A percentile compares a stretch with the other conserved stretches of the same genome.
Conservation (phyloP, 2,888 invertebrate species). For the Tipula helvola region DNA sequence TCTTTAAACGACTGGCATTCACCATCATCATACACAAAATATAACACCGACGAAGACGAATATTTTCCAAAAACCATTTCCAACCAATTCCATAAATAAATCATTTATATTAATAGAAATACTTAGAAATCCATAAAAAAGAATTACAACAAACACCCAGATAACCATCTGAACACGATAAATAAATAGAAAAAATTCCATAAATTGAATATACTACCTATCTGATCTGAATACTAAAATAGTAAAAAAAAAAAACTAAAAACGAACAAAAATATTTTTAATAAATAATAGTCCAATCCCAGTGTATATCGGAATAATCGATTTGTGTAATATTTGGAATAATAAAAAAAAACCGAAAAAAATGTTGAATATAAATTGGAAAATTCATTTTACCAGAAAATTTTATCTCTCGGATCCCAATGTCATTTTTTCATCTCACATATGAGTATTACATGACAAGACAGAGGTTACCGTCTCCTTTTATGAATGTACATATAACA, state of each 20-base stretch:
- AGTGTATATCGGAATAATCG: neutral
- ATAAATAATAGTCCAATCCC: neutral
- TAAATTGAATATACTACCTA: constrained; percentile 4
- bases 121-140: neutral
- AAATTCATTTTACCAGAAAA: neutral
- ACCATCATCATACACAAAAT: neutral
- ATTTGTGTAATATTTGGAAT: neutral
- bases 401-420: neutral
- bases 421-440: neutral
- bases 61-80: neutral
- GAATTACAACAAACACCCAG: neutral
- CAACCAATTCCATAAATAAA: neutral
- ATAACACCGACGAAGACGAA: neutral
- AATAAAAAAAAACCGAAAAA: neutral
- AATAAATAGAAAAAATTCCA: neutral
- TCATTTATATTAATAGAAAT: constrained; percentile 4
- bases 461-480: neutral
- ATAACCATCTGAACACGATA: constrained; percentile 4
- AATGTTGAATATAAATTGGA: neutral
- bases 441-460: neutral
- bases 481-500: too few species aligned
- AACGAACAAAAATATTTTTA: neutral
- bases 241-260: neutral
- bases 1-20: neutral
- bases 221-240: constrained; percentile 4